phyloP scores from a whole-genome alignment of 2,888 invertebrate genomes.

The Cheilosia vernalis region DNA sequence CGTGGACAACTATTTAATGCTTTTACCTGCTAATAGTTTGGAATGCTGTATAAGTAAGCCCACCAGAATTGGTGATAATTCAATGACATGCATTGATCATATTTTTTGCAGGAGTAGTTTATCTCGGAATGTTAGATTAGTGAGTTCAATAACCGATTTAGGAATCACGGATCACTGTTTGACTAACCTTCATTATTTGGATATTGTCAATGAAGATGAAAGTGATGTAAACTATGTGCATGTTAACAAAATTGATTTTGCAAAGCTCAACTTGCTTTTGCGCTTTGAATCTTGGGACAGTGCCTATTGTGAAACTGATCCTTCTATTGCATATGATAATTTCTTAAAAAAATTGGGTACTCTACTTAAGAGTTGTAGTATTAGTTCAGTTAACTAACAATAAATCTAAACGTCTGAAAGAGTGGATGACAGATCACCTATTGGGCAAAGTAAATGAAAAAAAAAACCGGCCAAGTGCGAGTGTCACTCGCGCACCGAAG shows the following conservation, averaged over 20 bases:
- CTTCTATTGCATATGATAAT: not conserved
- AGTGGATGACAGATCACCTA: too few species aligned
- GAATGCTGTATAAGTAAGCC: not conserved
- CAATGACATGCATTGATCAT: not conserved
- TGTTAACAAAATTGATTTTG: slow-evolving; percentile 2
- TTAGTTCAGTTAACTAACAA: too few species aligned
- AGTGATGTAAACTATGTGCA: not conserved
- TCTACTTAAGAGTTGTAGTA: too few species aligned
- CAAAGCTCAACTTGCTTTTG: not conserved
- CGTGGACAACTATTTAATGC: not conserved
- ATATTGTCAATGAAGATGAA: not conserved
- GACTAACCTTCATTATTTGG: too few species aligned
- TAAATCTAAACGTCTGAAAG: too few species aligned
- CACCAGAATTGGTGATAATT: not conserved
- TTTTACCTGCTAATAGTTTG: not conserved
- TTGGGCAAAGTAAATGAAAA: too few species aligned
- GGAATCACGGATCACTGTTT: not conserved
- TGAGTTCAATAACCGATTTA: too few species aligned
- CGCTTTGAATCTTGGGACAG: not conserved
- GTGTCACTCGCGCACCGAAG: too few species aligned
- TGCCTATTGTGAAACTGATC: not conserved
- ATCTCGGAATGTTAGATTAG: not conserved
- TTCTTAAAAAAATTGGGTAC: too few species aligned
- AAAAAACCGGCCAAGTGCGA: too few species aligned
- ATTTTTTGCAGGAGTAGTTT: slow-evolving; percentile 1